phyloP scores from a whole-genome alignment of 2,888 invertebrate species.

The Lysandra coridon region DNA sequence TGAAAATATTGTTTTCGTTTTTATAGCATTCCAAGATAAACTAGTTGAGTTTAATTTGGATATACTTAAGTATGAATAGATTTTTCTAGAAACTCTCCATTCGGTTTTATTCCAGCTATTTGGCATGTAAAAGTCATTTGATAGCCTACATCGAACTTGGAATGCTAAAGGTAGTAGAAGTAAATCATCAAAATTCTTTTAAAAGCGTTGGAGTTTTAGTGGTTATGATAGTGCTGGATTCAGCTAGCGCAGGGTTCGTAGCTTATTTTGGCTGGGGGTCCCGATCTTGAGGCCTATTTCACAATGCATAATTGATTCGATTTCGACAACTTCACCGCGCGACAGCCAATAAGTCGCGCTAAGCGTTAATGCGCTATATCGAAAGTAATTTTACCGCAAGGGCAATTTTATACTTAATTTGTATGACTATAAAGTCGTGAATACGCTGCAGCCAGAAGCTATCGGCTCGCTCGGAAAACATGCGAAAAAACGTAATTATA shows the following conservation, averaged over 20 bases:
- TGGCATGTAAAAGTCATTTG: slow-evolving; percentile 4
- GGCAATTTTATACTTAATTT: no score
- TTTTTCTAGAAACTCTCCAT: background rate
- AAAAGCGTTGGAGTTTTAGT: background rate
- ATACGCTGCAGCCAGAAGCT: no score
- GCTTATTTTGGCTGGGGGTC: background rate
- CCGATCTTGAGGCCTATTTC: background rate
- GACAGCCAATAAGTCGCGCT: no score
- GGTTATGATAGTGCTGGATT: background rate
- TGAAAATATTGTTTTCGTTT: background rate
- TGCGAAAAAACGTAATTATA: no score
- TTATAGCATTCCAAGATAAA: background rate
- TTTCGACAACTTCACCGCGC: no score
- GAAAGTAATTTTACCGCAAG: no score
- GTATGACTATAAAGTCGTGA: no score
- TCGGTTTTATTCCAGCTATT: background rate
- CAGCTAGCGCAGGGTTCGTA: background rate
- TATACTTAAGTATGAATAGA: background rate
- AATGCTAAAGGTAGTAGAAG: background rate
- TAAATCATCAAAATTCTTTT: background rate
- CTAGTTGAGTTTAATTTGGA: no score
- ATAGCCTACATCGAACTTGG: background rate
- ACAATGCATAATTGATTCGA: no score
- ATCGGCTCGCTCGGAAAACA: no score
- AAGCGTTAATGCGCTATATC: no score